Base-by-base conservation (phyloP, 2,113 vertebrate species). In the Labrus mixtus region DNA sequence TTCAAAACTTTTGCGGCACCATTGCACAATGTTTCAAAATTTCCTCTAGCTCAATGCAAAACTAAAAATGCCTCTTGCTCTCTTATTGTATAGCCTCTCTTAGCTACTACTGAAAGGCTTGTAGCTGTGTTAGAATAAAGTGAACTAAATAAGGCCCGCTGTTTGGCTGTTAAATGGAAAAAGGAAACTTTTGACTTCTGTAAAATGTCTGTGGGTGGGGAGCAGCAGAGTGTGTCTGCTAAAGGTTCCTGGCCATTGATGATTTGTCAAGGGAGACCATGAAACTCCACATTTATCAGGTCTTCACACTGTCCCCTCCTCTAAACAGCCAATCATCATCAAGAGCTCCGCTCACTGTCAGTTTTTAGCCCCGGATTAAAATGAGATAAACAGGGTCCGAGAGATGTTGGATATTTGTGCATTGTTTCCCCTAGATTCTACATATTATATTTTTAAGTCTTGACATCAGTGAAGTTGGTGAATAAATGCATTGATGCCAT, bases 21-120 rank as follows among this genome's bases (percentile, higher is more conserved):
- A 95, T 95, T 95, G 94, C 94, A 94, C 93, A 95, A 95, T 89
- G 86, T 93, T 93, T 89, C 89, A 88, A 94, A 95, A 94, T 94
- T 94, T 95, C 93, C 93, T 95, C 91, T 93, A 92, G 81, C 83
- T 91, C 90, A 93, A 93, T 90, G 82, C 92, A 92, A 89, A 89
- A 79, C 73, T 64, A 86, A 91, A 84, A 83, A 70, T 60, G 29
- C 71, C 74, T 79, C 11, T 29, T 54, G 48, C 72, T 81, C 67
- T 82, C 72, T 87, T 81, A 77, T 81, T 80, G 50, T 82, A 77
- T 19, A 73, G 72, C 75, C 39, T 29, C 68, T 56, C 68, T 37
- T n/a, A 51, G 55, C 55, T 61, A 17, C 37, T 62, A 69, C 71
- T 22, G 0, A 43, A 43, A 77, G 87, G 80, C 79, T 84, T 78